Evolutionary conservation across 1,140 invertebrate species (phyloP), one percentile per base, ranked within the genome.

Genomic region (Babylonia areolata): DNA sequence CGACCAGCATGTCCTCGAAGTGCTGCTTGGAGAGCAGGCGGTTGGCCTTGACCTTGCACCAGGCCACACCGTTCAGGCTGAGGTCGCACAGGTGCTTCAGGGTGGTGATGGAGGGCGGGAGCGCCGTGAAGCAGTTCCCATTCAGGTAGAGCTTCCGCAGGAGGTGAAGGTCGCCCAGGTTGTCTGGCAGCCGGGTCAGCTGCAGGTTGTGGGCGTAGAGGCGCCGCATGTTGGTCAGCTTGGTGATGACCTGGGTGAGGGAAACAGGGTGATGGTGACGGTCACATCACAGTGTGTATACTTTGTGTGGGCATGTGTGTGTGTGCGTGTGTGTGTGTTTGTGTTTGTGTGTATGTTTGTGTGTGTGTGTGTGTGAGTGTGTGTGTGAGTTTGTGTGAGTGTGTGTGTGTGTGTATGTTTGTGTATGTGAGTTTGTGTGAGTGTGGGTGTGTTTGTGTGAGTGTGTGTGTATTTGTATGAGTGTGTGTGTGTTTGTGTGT

Each of bases 31-130:
- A 91, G 82, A 92, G 71, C 39, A 92, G 86, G 40, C 71, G 87
- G 71, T 91, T 91, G 40, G 64, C 83, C 5, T 12, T 23, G 20
- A 23, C 23, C 54, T 88, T 88, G 40, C 87, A 79, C 89, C 89
- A 91, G n/a, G 85, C n/a, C 2, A 91, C 86, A n/a, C 89, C 89
- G 82, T 91, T 88, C 51, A 93, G 85, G 17, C 46, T 51, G 35
- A 94, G 86, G n/a, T 92, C 88, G 33, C 86, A 84, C 35, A 94
- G 86, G 40, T 90, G 89, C 40, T 86, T 79, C 9, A 94, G 84
- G 35, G 91, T 88, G n/a, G 69, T 46, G 35, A 94, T 87, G 84
- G 89, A 90, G 15, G 87, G 46, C 17, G 92, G 91, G 9, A 94
- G 84, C 3, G 85, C 75, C 2, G 89, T 88, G n/a, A 93, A 88